Evolutionary conservation across 2,888 invertebrate species (phyloP).

Genomic region (Odontocerum albicorne): DNA sequence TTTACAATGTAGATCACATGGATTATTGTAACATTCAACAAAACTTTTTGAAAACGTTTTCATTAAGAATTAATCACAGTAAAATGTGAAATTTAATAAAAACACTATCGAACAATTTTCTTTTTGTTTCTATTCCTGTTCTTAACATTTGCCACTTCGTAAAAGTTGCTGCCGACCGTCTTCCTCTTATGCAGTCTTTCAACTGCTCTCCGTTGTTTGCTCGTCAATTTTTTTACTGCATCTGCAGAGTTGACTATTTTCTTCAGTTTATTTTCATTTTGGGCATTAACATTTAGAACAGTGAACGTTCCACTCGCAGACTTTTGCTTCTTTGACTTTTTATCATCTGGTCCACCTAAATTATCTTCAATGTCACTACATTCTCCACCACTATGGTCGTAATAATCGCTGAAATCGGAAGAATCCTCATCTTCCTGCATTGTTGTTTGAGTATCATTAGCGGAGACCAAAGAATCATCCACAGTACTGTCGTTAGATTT

Average conservation of each 20-base stretch:
- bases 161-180: slow-evolving; percentile 87
- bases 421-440: slow-evolving; percentile 57
- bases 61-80: not conserved
- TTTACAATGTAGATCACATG: too few relatives aligned
- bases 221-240: slow-evolving; percentile 63
- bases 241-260: slow-evolving; percentile 38
- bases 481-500: slow-evolving; percentile 42
- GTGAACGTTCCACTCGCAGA: slow-evolving; percentile 59
- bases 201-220: slow-evolving; percentile 73
- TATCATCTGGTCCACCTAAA: slow-evolving; percentile 44
- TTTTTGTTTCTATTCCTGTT: slow-evolving; percentile 79
- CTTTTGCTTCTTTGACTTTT: slow-evolving; percentile 45
- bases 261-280: slow-evolving; percentile 45
- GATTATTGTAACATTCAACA: too few relatives aligned
- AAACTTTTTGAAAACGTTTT: too few relatives aligned
- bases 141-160: slow-evolving; percentile 86
- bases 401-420: slow-evolving; percentile 67
- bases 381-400: slow-evolving; percentile 66
- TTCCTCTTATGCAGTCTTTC: slow-evolving; percentile 76
- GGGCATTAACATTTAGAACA: slow-evolving; percentile 54
- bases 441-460: slow-evolving; percentile 42
- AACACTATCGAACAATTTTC: slow-evolving; percentile 40
- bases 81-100: not conserved
- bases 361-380: slow-evolving; percentile 57
- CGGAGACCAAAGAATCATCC: slow-evolving; percentile 46